Percentiles rank a stretch among this genome's conserved stretches.
These are phyloP conservation scores for Pseudonaja textilis DNA, from an alignment of 2,113 vertebrate species.

Conservation along the genomic window DNA sequence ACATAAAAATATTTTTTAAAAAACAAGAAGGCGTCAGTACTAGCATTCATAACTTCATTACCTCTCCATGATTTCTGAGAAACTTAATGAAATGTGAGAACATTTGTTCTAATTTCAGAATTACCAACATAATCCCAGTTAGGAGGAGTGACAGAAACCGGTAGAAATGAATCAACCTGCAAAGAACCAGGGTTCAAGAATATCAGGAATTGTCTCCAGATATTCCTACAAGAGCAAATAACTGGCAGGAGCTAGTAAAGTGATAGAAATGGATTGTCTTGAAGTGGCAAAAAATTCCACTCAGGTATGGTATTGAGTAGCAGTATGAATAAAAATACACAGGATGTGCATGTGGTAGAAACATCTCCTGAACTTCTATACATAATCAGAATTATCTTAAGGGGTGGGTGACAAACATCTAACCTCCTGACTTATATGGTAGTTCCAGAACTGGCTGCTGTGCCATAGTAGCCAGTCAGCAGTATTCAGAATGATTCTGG, in stretches of 20 bases:
- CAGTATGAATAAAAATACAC: background rate
- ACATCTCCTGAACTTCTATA: background rate
- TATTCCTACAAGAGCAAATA: background rate
- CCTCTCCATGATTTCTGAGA: conserved; percentile 38
- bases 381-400: background rate
- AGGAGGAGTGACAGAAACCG: background rate
- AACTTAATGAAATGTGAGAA: conserved; percentile 18
- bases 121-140: accelerated
- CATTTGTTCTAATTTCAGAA: background rate
- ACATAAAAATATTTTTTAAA: background rate
- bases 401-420: background rate
- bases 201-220: background rate
- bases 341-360: background rate
- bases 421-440: background rate
- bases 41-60: background rate
- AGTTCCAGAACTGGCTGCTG: background rate
- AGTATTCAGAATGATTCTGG: background rate
- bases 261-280: background rate
- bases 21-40: too few relatives aligned
- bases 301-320: background rate
- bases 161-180: background rate
- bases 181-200: accelerated
- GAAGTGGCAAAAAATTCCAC: background rate
- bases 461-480: background rate
- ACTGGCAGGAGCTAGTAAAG: too few relatives aligned